phyloP scores from a whole-genome alignment of 2,797 vertebrate genomes.

The Falco novaeseelandiae region DNA sequence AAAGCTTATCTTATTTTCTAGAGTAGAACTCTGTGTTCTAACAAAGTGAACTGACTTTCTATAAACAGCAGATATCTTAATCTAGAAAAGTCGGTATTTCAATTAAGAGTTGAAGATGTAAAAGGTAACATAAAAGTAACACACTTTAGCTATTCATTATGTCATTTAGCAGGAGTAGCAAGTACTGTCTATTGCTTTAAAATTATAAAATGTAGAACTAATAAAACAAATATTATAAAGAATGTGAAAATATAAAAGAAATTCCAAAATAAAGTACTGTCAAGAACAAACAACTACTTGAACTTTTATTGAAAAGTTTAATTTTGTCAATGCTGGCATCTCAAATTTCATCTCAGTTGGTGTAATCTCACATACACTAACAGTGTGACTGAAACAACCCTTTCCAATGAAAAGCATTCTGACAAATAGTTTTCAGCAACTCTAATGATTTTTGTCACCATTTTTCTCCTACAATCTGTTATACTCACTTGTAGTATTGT shows the following conservation, averaged over 20 bases:
- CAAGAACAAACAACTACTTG: not conserved
- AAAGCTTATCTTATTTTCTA: not conserved
- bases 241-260: not conserved
- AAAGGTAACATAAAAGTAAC: not conserved
- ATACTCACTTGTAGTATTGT: not conserved
- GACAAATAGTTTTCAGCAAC: not conserved
- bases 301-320: not conserved
- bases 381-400: not conserved
- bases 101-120: not conserved
- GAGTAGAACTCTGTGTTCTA: rapidly evolving
- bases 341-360: not conserved
- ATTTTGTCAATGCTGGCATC: not conserved
- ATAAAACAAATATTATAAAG: not conserved
- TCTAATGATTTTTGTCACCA: not conserved
- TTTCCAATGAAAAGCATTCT: not conserved
- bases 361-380: not conserved
- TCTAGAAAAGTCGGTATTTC: not conserved
- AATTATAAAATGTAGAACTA: not conserved
- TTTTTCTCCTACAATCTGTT: not conserved
- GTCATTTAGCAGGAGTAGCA: not conserved
- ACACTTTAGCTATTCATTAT: not conserved
- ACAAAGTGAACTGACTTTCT: not conserved
- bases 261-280: not conserved
- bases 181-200: not conserved
- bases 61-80: not conserved